Evolutionary conservation across 2,888 invertebrate genomes (phyloP), one percentile per base, ranked within the genome.

Genomic region (Lithophane leautieri): DNA sequence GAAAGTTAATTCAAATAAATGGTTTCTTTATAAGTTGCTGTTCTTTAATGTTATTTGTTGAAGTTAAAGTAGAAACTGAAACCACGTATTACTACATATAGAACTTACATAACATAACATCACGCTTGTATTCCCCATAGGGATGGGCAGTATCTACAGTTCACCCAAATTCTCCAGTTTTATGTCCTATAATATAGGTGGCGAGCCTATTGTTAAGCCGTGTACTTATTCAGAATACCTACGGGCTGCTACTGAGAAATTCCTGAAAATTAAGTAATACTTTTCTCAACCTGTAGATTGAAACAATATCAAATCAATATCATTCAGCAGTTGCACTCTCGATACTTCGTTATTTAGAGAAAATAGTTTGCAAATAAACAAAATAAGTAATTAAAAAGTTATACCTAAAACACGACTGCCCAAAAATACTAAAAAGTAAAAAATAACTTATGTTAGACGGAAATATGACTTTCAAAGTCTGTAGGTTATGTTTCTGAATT

Each of bases 1-100:
- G 52, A n/a, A 50, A 68, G 40, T 34, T 79, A 80, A 80, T 83
- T 68, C 52, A 83, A 54, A 83, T 50, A 54, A 83, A 80, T 83
- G 80, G 67, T 2, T 54, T 16, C 19, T 67, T 47, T 63, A 28
- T 14, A 58, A 19, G 52, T 22, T 52, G 63, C 9, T 82, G 28
- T 63, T 77, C 50, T 63, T 77, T 67, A 65, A 14, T 25, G 25
- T 72, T 77, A 34, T 80, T 50, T 81, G n/a, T 54, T 65, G 40
- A n/a, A 54, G 25, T 22, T 70, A 19, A 28, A 28, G 12, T n/a
- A 25, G 25, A 50, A 7, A 47, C 1, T 69, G 25, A 34, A 66
- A 14, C 9, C 34, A 16, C 6, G 34, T 11, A n/a, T n/a, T 56
- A 16, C 52, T 52, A n/a, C n/a, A n/a, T n/a, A 9, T 28, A 28